phyloP scores from a whole-genome alignment of 2,888 invertebrate species.

The Mesopsocus fuscifrons region DNA sequence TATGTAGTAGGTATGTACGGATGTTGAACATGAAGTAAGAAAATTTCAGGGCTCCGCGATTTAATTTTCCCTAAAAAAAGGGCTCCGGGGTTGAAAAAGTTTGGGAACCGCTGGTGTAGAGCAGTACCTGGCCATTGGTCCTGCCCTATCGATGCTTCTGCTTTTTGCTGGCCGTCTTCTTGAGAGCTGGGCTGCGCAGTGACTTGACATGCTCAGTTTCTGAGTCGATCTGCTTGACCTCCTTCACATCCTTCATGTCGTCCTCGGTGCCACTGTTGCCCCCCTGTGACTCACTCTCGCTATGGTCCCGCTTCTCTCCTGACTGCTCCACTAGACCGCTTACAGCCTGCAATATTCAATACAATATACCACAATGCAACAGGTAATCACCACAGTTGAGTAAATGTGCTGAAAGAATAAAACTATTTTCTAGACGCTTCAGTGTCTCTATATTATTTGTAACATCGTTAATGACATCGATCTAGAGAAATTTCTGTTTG shows the following conservation, averaged over 20 bases:
- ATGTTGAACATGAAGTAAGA: no score
- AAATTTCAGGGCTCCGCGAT: no score
- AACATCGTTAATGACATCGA: no score
- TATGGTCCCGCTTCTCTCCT: constrained; percentile 67
- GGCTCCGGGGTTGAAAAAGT: no score
- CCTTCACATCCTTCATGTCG: constrained; percentile 15
- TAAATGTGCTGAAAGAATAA: background rate
- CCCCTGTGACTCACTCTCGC: constrained; percentile 75
- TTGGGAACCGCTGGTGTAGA: no score
- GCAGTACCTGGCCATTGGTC: no score
- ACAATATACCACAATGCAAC: constrained; percentile 13
- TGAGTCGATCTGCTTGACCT: constrained; percentile 51
- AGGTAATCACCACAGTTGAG: background rate
- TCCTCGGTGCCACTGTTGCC: constrained; percentile 34
- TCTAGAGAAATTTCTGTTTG: no score
- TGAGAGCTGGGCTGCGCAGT: constrained; percentile 33
- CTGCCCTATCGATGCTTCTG: constrained; percentile 57
- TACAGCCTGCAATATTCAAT: constrained; percentile 58
- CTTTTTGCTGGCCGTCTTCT: constrained; percentile 64
- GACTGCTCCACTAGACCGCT: constrained; percentile 61
- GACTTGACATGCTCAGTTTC: constrained; percentile 29
- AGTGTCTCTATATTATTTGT: no score
- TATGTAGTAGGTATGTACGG: no score
- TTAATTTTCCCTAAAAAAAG: no score
- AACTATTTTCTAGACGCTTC: no score